A percentile compares a stretch with the other conserved stretches of the same genome.
Conservation (phyloP, 2,888 invertebrate genomes). For the Himalopsyche japonica region DNA sequence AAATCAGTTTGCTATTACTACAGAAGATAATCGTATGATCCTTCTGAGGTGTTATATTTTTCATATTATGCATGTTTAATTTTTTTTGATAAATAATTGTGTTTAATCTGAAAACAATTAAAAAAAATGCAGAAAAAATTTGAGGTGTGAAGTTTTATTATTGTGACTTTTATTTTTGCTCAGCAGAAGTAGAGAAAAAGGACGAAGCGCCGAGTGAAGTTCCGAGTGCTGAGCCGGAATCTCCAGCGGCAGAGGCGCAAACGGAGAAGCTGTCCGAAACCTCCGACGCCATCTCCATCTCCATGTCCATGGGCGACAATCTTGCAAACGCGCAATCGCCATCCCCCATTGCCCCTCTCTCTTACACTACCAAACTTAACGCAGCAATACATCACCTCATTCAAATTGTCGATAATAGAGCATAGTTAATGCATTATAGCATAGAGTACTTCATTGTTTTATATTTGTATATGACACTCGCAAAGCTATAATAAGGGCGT, state of each 20-base stretch:
- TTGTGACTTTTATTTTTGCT: constrained; percentile 37
- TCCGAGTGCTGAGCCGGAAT: constrained; percentile 19
- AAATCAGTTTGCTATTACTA: too few species aligned
- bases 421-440: constrained; percentile 9
- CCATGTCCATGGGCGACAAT: not conserved
- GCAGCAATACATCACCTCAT: constrained; percentile 27
- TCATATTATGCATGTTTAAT: too few species aligned
- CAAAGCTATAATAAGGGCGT: not conserved
- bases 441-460: constrained; percentile 3
- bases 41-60: too few species aligned
- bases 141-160: too few species aligned
- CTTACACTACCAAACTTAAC: constrained; percentile 18
- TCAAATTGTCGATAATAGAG: constrained; percentile 24
- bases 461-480: not conserved
- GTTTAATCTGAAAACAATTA: too few species aligned
- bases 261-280: constrained; percentile 14
- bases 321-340: not conserved
- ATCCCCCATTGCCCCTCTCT: not conserved
- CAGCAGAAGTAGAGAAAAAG: constrained; percentile 44
- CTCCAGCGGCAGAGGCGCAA: constrained; percentile 30
- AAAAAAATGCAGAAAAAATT: too few species aligned
- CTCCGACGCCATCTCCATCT: constrained; percentile 24
- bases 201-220: constrained; percentile 47
- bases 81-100: too few species aligned
- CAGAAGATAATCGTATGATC: too few species aligned